Percentiles rank a stretch among this genome's conserved stretches.
Conservation (phyloP, 35 echinoderm and acorn worm species). For the Ophioderma brevispina region DNA sequence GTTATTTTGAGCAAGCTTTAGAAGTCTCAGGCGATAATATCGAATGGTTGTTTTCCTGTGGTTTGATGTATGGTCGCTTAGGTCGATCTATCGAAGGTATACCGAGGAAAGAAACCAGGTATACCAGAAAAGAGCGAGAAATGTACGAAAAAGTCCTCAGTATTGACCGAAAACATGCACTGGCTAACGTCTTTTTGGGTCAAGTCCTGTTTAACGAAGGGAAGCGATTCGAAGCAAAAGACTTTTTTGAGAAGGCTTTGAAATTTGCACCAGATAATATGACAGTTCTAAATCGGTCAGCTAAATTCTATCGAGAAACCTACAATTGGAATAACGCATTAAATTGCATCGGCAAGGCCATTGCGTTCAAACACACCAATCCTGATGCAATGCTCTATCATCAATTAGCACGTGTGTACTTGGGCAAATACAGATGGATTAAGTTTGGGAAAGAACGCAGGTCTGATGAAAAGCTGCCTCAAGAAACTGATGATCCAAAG, state of each 20-base stretch:
- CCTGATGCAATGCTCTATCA: not conserved
- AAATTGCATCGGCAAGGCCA: not conserved
- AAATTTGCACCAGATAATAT: not conserved
- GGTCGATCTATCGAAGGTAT: not conserved
- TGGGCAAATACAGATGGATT: not conserved
- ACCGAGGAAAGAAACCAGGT: not conserved
- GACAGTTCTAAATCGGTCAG: not conserved
- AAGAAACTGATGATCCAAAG: not conserved
- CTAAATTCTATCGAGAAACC: not conserved
- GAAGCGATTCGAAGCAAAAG: not conserved
- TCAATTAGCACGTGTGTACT: not conserved
- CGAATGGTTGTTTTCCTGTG: not conserved
- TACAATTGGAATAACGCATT: not conserved
- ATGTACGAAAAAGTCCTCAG: not conserved
- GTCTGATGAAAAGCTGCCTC: not conserved
- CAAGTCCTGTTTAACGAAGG: not conserved
- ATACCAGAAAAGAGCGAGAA: not conserved
- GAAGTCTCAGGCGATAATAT: not conserved
- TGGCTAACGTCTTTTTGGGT: not conserved
- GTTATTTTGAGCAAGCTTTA: not conserved
- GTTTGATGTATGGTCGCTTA: not conserved
- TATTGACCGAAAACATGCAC: not conserved
- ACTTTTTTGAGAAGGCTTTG: not conserved
- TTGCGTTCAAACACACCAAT: not conserved
- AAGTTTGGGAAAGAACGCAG: not conserved